Evolutionary conservation across 1,140 invertebrate genomes (phyloP).

Genomic region (Drusus annulatus): DNA sequence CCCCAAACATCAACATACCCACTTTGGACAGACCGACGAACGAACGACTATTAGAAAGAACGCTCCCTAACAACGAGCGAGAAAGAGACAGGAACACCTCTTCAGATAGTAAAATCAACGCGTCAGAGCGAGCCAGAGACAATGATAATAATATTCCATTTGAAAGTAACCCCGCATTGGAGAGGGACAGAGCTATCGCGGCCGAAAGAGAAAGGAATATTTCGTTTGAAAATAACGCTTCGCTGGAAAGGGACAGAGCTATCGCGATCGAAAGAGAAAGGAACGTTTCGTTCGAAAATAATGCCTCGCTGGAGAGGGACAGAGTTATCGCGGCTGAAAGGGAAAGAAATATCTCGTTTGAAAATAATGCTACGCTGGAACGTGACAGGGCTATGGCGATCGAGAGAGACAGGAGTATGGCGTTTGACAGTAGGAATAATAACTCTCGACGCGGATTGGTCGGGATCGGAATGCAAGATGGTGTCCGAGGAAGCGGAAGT

Average conservation of each 20-base stretch:
- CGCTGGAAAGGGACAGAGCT: slow-evolving; percentile 68
- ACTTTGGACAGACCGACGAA: background rate
- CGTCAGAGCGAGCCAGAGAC: no score
- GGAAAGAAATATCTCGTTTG: slow-evolving; percentile 36
- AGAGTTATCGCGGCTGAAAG: slow-evolving; percentile 13
- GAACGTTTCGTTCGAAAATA: slow-evolving; percentile 63
- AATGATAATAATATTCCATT: background rate
- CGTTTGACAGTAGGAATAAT: slow-evolving; percentile 10
- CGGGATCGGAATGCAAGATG: slow-evolving; percentile 67
- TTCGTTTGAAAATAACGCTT: background rate
- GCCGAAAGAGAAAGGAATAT: background rate
- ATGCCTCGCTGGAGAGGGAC: background rate
- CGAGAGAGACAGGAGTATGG: slow-evolving; percentile 32
- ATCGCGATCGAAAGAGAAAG: slow-evolving; percentile 68
- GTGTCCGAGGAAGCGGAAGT: slow-evolving; percentile 60
- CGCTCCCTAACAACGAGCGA: background rate
- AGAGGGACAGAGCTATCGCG: background rate
- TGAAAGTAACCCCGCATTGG: slow-evolving; percentile 1
- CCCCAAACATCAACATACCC: background rate
- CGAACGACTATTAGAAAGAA: background rate
- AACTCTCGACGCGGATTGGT: slow-evolving; percentile 66
- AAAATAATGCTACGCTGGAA: slow-evolving; percentile 43
- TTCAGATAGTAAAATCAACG: background rate
- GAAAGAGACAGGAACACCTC: slow-evolving; percentile 27
- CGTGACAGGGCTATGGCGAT: slow-evolving; percentile 35